Base-by-base conservation (phyloP, 2,888 invertebrate genomes). In the Malacosoma neustria region DNA sequence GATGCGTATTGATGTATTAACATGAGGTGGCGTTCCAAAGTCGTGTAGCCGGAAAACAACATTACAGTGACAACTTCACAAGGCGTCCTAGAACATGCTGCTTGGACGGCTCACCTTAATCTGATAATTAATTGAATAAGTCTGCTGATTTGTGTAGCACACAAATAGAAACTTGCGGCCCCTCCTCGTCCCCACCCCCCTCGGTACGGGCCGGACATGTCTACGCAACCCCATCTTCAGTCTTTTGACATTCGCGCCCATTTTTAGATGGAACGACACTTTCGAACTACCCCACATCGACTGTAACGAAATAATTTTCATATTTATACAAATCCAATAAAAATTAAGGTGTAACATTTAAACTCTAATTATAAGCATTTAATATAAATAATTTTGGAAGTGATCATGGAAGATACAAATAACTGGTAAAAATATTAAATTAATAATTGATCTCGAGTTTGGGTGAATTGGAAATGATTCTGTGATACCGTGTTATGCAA, bases 121-220 rank as follows among this genome's bases (percentile, higher is more conserved):
- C 81, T 77, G 67, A 82, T 85, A 82, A 86, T 86, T 85, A 85
- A 86, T 86, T 79, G 80, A 81, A 75, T 73, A 67, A 70, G 79
- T 76, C 76, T 72, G 71, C 65, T 84, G 85, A 85, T 86, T 85
- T 84, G 84, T 82, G 73, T 65, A 70, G 74, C 54, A 73, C 84
- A 68, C 72, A 85, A 85, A 86, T 85, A 86, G 84, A 72, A 56
- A 49, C 57, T 61, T 61, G 54, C 65, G 48, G 62, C 56, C 70
- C 71, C 66, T 68, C 70, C 65, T 57, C 54, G 39, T 48, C 48
- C 57, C 56, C n/a, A n/a, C n/a, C 54, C 61, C 46, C 56, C 51
- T 49, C 51, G 51, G 56, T 22, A 22, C 62, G 48, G 53, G 59
- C 53, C 61, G 58, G 60, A 61, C 54, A 64, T 61, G 61, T 55